Evolutionary conservation across 1,140 invertebrate species (phyloP).

Genomic region (Neodiprion pinetum): DNA sequence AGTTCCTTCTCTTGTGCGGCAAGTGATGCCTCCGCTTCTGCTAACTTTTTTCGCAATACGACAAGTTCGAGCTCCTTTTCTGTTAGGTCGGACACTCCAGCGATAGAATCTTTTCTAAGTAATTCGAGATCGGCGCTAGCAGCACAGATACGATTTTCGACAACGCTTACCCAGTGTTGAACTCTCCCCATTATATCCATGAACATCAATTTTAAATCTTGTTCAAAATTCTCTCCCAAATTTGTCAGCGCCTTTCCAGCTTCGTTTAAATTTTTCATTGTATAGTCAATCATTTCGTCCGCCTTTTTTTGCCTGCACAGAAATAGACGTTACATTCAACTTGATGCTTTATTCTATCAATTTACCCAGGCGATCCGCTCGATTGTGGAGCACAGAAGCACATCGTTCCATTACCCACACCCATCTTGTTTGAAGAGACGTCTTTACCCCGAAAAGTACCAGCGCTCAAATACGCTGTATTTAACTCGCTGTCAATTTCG

Average conservation of each 20-base stretch:
- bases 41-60: constrained; percentile 16
- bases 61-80: constrained; percentile 29
- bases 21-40: constrained; percentile 11
- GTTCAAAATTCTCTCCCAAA: constrained; percentile 51
- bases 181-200: constrained; percentile 43
- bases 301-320: constrained; percentile 46
- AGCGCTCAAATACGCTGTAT: not conserved
- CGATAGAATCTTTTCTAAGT: constrained; percentile 36
- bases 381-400: not conserved
- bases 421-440: not conserved
- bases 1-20: not conserved
- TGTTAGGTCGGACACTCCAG: constrained; percentile 31
- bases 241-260: constrained; percentile 44
- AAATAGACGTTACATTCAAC: not conserved
- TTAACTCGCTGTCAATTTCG: not conserved
- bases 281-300: constrained; percentile 50
- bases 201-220: constrained; percentile 54
- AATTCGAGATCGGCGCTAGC: constrained; percentile 32
- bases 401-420: not conserved
- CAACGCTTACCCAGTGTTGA: constrained; percentile 40
- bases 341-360: not conserved
- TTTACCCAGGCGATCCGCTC: not conserved
- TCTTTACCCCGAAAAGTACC: not conserved
- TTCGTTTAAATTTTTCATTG: constrained; percentile 49
- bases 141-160: constrained; percentile 37